Evolutionary conservation across 2,888 invertebrate species (phyloP), one percentile per base, ranked within the genome.

Genomic region (Eumerus sabulonum): DNA sequence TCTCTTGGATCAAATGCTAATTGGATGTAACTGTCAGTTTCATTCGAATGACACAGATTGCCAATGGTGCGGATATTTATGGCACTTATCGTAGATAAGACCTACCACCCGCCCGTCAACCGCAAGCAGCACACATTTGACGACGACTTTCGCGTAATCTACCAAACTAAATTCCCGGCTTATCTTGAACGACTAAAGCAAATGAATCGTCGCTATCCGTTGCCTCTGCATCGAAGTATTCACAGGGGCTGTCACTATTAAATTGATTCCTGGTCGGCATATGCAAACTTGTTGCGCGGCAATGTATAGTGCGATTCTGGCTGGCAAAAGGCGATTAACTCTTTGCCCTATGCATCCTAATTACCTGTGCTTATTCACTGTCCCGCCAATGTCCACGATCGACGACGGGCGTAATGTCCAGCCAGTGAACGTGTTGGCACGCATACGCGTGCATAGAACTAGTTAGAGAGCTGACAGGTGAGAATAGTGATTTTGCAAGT

Each of bases 1-100:
- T 27, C 27, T 53, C 51, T 35, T 14, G n/a, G n/a, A n/a, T n/a
- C 27, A 56, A 19, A 42, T 12, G 42, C 56, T 56, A 56, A 56
- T 56, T 56, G 56, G 42, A 18, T 27, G 56, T 42, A 14, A 44
- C 40, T 56, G 56, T 56, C 56, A 56, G 42, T 27, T 42, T 42
- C 40, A 27, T 56, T 56, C 27, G 19, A 35, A 40, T 42, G 42
- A 14, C 56, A 56, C 19, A 42, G 11, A 54, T 54, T 40, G 9
- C 13, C 54, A 40, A 54, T 42, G 54, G 13, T 18, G 0, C 54
- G 13, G 36, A 54, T 40, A n/a, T 11, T 42, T 56, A 19, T 11
- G n/a, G 38, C 54, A 19, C 27, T 27, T 27, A 7, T 7, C 2
- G 27, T 27, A 2, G 27, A 27, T 27, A 7, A 4, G 27, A 7